These are phyloP conservation scores for Sphaeramia orbicularis DNA, from an alignment of 2,797 vertebrate species.

Conservation along the genomic window DNA sequence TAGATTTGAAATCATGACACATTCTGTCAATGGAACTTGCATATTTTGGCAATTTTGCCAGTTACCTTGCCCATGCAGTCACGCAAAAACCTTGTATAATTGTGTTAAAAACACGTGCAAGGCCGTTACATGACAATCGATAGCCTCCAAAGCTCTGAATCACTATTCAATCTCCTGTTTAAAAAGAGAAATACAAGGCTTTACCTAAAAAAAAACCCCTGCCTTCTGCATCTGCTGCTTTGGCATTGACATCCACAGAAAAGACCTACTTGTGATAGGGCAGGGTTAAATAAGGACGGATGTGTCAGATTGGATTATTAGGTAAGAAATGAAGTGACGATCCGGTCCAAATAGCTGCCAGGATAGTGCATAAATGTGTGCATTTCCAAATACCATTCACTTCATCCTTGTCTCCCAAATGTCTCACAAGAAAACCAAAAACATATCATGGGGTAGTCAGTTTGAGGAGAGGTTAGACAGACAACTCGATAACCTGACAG, in stretches of 20 bases:
- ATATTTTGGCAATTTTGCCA: neutral
- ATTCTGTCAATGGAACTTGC: slow-evolving; percentile 1
- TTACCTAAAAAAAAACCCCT: neutral
- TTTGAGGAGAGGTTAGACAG: slow-evolving; percentile 29
- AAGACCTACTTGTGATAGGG: accelerated
- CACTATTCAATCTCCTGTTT: neutral
- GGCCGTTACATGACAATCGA: neutral
- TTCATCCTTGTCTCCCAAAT: no score
- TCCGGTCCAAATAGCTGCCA: neutral
- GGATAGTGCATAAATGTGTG: neutral
- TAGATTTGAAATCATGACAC: neutral
- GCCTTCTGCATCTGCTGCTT: neutral
- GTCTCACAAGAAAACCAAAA: neutral
- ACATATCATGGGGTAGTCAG: slow-evolving; percentile 11
- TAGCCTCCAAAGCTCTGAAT: neutral
- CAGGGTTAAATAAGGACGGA: neutral
- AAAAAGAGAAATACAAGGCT: neutral
- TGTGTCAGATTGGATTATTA: neutral
- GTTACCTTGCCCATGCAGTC: slow-evolving; percentile 14
- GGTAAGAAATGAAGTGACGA: neutral
- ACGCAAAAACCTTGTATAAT: slow-evolving; percentile 11
- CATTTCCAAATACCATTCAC: neutral
- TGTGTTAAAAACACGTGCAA: neutral
- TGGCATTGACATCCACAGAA: neutral
- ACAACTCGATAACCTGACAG: slow-evolving; percentile 26